Evolutionary conservation across 1,140 invertebrate genomes (phyloP), one percentile per base, ranked within the genome.

Genomic region (Lanistes nyassanus): DNA sequence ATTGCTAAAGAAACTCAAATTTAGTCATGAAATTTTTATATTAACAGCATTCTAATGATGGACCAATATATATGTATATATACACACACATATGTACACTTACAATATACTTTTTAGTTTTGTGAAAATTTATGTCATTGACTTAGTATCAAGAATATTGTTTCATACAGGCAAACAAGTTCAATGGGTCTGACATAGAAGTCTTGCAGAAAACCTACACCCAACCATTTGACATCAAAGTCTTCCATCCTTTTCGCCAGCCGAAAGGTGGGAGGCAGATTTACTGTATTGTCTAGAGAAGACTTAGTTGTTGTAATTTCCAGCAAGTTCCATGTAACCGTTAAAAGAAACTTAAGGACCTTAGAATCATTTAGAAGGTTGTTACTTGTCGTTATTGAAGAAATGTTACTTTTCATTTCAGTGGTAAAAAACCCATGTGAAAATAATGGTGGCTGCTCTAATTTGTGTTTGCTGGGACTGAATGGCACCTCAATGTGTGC

Each of bases 181-280:
- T 92, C 88, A 92, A 92, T 86, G 92, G 92, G 4, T 89, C 90
- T 4, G 89, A 92, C 81, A 89, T 93, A 0, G 85, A 87, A 42
- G 89, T 91, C 5, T 88, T 94, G 39, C 92, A 93, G 74, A 83
- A 90, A 69, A 92, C 92, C 4, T 89, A 92, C 23, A 92, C 92
- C 84, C 91, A 95, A 75, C 96, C 96, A 5, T 97, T 97, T 94
- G 95, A 96, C 86, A 90, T 97, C 56, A 92, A 95, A 68, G 92
- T 97, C 3, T 93, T 92, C 76, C 96, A 97, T 91, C 94, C 94
- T 0, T 92, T 92, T 39, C 90, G 94, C 51, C 95, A 97, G 86
- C 91, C 91, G 51, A 82, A 88, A 81, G 89, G 91, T 92, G 82
- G 84, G 79, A 69, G 16, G 23, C 16, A 51, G 0, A 13, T 47